phyloP scores from a whole-genome alignment of 2,888 invertebrate genomes.

The Lomographa bimaculata region DNA sequence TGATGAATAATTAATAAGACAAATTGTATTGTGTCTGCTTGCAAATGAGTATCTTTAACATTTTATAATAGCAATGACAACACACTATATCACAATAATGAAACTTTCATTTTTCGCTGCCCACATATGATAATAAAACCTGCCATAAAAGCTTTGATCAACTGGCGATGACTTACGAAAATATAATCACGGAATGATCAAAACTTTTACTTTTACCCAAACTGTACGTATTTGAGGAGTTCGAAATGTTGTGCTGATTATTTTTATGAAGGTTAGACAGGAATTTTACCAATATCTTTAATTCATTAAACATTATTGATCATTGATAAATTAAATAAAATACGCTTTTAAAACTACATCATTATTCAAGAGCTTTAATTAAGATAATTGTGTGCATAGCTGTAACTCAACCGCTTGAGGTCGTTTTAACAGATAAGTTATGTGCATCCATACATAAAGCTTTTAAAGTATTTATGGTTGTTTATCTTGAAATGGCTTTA shows the following conservation, averaged over 20 bases:
- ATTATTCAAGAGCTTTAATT: constrained; percentile 64
- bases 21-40: no score
- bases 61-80: no score
- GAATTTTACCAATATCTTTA: no score
- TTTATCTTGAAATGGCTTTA: no score
- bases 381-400: constrained; percentile 61
- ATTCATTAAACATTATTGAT: no score
- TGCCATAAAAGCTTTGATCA: constrained; percentile 17
- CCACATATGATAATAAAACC: constrained; percentile 33
- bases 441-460: no score
- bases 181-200: constrained; percentile 15
- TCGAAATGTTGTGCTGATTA: no score
- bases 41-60: no score
- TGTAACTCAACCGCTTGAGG: constrained; percentile 44
- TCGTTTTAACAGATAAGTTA: constrained; percentile 55
- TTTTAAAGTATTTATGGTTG: no score
- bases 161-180: constrained; percentile 24
- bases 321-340: no score
- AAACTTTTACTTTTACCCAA: constrained; percentile 26
- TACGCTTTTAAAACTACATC: constrained; percentile 68
- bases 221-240: constrained; percentile 13
- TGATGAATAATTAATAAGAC: no score
- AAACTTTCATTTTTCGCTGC: constrained; percentile 59
- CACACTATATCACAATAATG: constrained; percentile 22
- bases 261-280: no score